A percentile compares a stretch with the other conserved stretches of the same genome.
Conservation (phyloP, 2,113 vertebrate genomes). For the Lepisosteus osseus region DNA sequence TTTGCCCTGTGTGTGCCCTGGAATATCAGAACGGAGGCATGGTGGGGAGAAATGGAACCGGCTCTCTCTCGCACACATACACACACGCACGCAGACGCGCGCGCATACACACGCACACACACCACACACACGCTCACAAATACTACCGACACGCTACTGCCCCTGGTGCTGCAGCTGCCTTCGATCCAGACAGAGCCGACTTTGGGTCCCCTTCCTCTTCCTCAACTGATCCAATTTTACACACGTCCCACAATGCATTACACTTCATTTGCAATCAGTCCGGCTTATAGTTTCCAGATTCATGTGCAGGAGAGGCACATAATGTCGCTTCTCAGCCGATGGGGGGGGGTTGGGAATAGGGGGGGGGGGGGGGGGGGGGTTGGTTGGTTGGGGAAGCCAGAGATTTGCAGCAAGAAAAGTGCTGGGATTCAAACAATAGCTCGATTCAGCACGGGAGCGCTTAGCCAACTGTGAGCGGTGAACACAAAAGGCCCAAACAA, state of each 20-base stretch:
- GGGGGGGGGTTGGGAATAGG: conserved; percentile 37
- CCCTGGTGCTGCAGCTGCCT: conserved; percentile 10
- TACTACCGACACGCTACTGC: conserved; percentile 4
- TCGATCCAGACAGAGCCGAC: conserved; percentile 31
- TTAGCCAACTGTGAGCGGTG: conserved; percentile 59
- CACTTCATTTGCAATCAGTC: conserved; percentile 88
- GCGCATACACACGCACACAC: not conserved
- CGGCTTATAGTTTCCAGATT: conserved; percentile 87
- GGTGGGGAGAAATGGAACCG: conserved; percentile 61
- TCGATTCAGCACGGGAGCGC: conserved; percentile 77
- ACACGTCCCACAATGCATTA: conserved; percentile 87
- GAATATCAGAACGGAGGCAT: conserved; percentile 70
- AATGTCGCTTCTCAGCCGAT: conserved; percentile 64
- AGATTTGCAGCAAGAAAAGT: conserved; percentile 73
- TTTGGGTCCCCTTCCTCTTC: conserved; percentile 57
- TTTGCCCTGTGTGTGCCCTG: not conserved
- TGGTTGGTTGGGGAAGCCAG: conserved; percentile 57
- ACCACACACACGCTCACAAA: conserved; percentile 11
- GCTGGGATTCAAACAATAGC: conserved; percentile 79
- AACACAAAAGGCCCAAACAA: conserved; percentile 76
- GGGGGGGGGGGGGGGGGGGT: conserved; percentile 32
- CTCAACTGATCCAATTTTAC: conserved; percentile 66
- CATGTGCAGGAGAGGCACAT: conserved; percentile 83
- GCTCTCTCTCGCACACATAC: conserved; percentile 32
- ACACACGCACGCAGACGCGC: conserved; percentile 11